Evolutionary conservation across 2,113 vertebrate genomes (phyloP).

Genomic region (Pristiophorus japonicus): DNA sequence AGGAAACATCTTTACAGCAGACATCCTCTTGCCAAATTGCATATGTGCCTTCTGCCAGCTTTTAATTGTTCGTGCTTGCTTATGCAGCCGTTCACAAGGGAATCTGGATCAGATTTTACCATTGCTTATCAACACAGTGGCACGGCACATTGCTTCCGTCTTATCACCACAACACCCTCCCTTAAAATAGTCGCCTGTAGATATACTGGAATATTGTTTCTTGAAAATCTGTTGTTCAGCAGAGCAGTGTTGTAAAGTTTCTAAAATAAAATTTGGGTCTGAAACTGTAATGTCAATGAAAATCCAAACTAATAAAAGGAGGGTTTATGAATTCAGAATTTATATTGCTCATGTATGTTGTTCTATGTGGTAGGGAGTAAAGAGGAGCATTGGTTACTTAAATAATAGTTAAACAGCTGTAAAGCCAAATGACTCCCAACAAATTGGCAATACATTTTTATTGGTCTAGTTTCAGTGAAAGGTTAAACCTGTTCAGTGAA

Average conservation of each 20-base stretch:
- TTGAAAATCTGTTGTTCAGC: constrained; percentile 45
- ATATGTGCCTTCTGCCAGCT: constrained; percentile 55
- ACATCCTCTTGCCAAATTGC: constrained; percentile 57
- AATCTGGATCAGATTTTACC: constrained; percentile 46
- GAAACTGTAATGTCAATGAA: constrained; percentile 24
- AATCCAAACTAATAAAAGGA: constrained; percentile 39
- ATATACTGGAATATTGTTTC: constrained; percentile 42
- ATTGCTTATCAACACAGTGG: constrained; percentile 51
- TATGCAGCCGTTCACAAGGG: constrained; percentile 51
- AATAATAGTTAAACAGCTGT: not conserved
- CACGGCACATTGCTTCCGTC: constrained; percentile 52
- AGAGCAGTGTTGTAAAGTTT: constrained; percentile 40
- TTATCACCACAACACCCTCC: constrained; percentile 48
- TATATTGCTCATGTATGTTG: constrained; percentile 36
- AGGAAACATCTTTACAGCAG: constrained; percentile 57
- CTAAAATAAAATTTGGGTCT: constrained; percentile 40
- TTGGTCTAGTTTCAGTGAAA: not conserved
- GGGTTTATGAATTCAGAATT: constrained; percentile 41
- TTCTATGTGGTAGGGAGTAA: constrained; percentile 47
- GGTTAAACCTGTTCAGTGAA: not conserved
- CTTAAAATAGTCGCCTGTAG: constrained; percentile 39
- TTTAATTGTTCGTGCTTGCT: constrained; percentile 53
- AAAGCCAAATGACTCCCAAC: not conserved
- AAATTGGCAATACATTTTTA: not conserved
- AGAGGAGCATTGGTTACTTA: not conserved